These are phyloP conservation scores for Drosophila conformis DNA, from an alignment of 2,888 invertebrate species.

Conservation along the genomic window DNA sequence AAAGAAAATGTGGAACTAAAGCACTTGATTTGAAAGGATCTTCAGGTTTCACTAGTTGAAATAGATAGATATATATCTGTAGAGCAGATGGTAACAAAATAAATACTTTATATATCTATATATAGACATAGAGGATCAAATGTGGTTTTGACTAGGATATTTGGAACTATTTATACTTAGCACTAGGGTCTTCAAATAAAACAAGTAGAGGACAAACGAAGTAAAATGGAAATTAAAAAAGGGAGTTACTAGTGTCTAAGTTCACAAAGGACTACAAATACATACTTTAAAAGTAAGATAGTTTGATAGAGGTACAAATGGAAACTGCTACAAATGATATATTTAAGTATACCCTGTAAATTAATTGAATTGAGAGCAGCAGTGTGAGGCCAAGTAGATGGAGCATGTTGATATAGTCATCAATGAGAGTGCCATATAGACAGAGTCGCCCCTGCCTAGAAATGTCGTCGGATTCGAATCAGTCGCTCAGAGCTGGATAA, in stretches of 20 bases:
- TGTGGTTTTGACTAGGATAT: background rate
- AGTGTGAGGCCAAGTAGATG: constrained; percentile 85
- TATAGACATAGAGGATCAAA: background rate
- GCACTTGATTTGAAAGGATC: background rate
- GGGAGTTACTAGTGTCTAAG: background rate
- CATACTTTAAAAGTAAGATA: background rate
- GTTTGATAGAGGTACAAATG: background rate
- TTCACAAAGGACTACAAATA: background rate
- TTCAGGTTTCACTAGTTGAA: background rate
- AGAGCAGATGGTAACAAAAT: no score
- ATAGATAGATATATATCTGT: no score
- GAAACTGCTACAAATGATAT: background rate
- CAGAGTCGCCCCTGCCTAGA: constrained; percentile 46
- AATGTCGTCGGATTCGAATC: constrained; percentile 83
- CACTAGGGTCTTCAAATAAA: background rate
- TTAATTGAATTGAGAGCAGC: constrained; percentile 85
- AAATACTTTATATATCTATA: background rate
- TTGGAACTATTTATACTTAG: background rate
- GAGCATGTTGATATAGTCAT: constrained; percentile 74
- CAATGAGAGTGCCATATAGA: constrained; percentile 68
- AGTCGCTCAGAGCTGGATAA: constrained; percentile 75
- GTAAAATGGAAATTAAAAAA: background rate
- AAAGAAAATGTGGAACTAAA: background rate
- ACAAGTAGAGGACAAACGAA: background rate
- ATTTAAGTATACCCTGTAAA: constrained; percentile 65